Conservation (phyloP, 2,888 invertebrate genomes). For the Poecilobothrus nobilitatus region DNA sequence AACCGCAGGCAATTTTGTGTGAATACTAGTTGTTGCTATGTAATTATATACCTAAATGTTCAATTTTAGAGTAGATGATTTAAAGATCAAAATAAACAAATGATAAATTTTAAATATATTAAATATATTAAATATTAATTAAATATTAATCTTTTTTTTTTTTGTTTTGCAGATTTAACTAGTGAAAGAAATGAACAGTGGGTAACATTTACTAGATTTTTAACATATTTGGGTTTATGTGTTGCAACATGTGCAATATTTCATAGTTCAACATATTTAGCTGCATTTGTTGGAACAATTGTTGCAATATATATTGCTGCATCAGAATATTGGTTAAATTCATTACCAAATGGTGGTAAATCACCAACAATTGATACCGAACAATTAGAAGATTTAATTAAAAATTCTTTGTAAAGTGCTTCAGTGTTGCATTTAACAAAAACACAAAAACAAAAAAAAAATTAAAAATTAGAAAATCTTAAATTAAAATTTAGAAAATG, state of each 20-base stretch:
- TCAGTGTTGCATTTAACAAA: too few species aligned
- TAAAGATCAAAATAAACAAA: too few species aligned
- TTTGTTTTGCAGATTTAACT: conserved; percentile 40
- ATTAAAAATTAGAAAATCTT: neutral
- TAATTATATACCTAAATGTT: too few species aligned
- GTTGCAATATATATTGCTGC: conserved; percentile 76
- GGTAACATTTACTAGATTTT: conserved; percentile 60
- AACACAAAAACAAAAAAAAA: neutral
- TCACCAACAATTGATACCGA: conserved; percentile 39
- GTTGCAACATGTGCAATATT: conserved; percentile 79
- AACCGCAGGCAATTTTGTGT: too few species aligned
- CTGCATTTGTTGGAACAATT: conserved; percentile 67
- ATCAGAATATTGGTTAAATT: conserved; percentile 66
- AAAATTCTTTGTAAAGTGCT: conserved; percentile 35
- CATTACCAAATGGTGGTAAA: conserved; percentile 32
- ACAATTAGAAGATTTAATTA: conserved; percentile 41
- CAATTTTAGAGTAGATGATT: too few species aligned
- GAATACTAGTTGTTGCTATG: too few species aligned
- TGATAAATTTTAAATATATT: too few species aligned
- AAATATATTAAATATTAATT: too few species aligned
- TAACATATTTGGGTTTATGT: conserved; percentile 77
- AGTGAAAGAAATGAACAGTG: conserved; percentile 48
- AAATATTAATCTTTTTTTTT: conserved; percentile 15
- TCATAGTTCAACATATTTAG: conserved; percentile 67
- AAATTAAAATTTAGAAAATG: neutral